A percentile compares a stretch with the other conserved stretches of the same genome.
Evolutionary conservation across 2,797 vertebrate genomes (phyloP).

Genomic region (Sebastes taczanowskii): DNA sequence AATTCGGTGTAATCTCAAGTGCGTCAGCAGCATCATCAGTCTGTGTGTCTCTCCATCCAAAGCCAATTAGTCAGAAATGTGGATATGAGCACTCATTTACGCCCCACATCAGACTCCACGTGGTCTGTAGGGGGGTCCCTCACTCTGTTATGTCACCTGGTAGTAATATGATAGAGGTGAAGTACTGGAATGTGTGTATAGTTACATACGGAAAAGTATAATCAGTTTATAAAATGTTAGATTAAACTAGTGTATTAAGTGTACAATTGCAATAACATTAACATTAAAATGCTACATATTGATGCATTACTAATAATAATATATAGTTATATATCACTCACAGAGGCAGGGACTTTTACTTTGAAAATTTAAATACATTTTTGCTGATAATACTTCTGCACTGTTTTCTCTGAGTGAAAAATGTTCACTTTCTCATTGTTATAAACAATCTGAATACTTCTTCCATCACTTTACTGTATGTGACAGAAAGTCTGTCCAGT

Average conservation of each 20-base stretch:
- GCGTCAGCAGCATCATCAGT: constrained; percentile 44
- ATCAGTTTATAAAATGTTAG: background rate
- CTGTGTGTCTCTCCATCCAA: constrained; percentile 26
- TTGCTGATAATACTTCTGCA: fast-evolving
- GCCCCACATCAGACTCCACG: constrained; percentile 59
- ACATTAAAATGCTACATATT: background rate
- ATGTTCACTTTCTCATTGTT: background rate
- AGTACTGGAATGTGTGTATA: background rate
- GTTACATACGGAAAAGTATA: fast-evolving
- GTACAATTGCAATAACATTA: background rate
- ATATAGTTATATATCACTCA: background rate
- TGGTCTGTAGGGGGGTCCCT: background rate
- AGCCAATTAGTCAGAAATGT: constrained; percentile 57
- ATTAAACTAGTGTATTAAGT: background rate
- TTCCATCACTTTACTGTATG: too few relatives aligned
- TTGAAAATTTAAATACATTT: background rate
- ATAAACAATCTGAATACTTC: too few relatives aligned
- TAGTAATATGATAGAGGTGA: background rate
- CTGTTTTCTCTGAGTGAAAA: background rate
- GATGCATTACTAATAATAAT: background rate
- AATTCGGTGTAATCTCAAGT: constrained; percentile 22
- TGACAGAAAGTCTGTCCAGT: too few relatives aligned
- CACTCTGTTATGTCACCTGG: background rate
- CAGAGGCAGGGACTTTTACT: background rate
- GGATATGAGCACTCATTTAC: constrained; percentile 18